Percentiles rank a stretch among this genome's conserved stretches.
Conservation (phyloP, 2,797 vertebrate species). For the Tarsius wallacei region DNA sequence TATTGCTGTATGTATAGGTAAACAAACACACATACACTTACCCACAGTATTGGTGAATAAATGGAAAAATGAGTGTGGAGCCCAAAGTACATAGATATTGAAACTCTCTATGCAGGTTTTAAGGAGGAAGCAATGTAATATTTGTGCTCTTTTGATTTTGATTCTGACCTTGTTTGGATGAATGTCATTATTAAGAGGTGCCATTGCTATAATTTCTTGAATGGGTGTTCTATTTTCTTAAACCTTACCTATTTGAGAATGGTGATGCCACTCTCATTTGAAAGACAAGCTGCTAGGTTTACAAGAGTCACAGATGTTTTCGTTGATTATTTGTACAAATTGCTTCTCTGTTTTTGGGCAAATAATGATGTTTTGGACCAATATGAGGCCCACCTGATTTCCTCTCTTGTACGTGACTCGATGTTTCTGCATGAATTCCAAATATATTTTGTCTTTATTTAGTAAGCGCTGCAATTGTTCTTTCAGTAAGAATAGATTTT, state of each 20-base stretch:
- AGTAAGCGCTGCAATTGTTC: neutral
- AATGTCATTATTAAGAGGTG: neutral
- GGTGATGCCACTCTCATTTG: neutral
- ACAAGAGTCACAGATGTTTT: neutral
- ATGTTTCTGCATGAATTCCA: neutral
- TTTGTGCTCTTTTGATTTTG: neutral
- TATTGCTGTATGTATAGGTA: neutral
- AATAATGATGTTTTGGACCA: neutral
- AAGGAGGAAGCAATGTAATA: neutral
- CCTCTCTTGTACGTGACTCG: neutral
- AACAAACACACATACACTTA: neutral
- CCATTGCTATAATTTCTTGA: neutral
- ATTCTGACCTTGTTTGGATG: neutral
- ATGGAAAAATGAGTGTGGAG: neutral
- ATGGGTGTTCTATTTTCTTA: neutral
- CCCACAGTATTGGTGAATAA: neutral
- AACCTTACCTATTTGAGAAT: neutral
- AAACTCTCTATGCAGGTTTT: neutral
- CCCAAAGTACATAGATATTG: neutral
- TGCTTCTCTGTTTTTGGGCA: neutral
- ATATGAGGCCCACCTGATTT: neutral
- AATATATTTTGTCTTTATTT: neutral
- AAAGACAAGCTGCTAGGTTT: neutral
- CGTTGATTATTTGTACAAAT: neutral
- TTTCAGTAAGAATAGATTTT: neutral